Evolutionary conservation across 2,797 vertebrate species (phyloP).

Genomic region (Delichon dasypus): DNA sequence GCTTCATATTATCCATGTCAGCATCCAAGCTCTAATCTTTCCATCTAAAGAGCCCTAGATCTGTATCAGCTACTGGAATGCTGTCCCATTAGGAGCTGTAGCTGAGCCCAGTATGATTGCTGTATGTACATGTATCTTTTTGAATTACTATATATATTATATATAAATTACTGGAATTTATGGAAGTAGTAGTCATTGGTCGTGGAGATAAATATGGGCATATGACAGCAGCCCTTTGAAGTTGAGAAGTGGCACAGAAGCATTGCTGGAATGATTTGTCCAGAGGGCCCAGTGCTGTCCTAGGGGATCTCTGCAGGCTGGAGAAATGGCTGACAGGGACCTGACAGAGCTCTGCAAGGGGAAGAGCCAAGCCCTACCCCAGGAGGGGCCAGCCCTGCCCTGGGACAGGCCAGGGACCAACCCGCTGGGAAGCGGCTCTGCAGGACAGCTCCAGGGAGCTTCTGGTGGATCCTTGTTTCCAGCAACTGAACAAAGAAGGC

Average conservation of each 20-base stretch:
- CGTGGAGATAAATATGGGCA: not conserved
- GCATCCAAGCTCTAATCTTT: not conserved
- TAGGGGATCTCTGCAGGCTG: not conserved
- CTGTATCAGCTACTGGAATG: not conserved
- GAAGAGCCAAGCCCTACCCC: not conserved
- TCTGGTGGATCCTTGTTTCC: not conserved
- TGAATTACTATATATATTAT: not conserved
- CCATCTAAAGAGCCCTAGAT: not conserved
- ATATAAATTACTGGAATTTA: not conserved
- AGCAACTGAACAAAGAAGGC: not conserved
- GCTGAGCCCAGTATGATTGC: not conserved
- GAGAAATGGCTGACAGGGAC: not conserved
- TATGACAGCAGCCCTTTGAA: not conserved
- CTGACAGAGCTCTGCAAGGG: not conserved
- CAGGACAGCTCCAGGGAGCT: not conserved
- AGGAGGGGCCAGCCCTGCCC: not conserved
- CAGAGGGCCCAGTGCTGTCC: not conserved
- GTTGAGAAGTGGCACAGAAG: not conserved
- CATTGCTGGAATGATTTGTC: not conserved
- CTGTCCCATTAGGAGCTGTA: not conserved
- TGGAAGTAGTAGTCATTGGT: not conserved
- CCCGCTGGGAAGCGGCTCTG: not conserved
- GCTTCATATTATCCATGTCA: not conserved
- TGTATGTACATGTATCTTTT: not conserved
- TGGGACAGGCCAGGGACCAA: too few relatives aligned